These are phyloP conservation scores for Drosophila subquinaria DNA, from an alignment of 2,888 invertebrate species.

Conservation along the genomic window DNA sequence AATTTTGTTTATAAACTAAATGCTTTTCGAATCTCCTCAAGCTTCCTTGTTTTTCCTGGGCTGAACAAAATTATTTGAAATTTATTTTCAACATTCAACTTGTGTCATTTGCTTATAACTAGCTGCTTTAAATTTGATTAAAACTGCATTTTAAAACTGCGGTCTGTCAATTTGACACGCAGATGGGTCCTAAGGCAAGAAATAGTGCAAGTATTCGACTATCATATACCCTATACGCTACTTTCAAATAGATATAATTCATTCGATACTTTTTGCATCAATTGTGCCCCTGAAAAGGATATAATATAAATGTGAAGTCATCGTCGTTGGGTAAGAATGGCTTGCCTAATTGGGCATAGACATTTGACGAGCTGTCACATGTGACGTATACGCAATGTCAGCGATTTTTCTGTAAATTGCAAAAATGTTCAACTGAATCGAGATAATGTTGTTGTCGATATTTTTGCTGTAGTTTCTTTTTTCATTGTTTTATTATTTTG, in stretches of 20 bases:
- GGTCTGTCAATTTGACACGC: slow-evolving; percentile 2
- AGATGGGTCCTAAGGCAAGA: not conserved
- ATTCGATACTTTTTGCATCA: not conserved
- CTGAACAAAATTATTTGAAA: not conserved
- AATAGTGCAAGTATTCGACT: not conserved
- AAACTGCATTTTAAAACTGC: slow-evolving; percentile 16
- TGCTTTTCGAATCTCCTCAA: not conserved
- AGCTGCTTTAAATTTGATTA: slow-evolving; percentile 14
- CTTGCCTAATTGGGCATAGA: slow-evolving; percentile 52
- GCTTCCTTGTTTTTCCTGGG: not conserved
- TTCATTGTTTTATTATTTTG: slow-evolving; percentile 7
- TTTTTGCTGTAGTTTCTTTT: slow-evolving; percentile 13
- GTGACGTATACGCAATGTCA: slow-evolving; percentile 58
- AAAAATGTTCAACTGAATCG: slow-evolving; percentile 44
- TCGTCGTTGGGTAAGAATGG: slow-evolving; percentile 5
- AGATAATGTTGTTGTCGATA: slow-evolving; percentile 10
- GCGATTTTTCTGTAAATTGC: slow-evolving; percentile 50
- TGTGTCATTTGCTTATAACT: slow-evolving; percentile 6
- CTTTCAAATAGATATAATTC: not conserved
- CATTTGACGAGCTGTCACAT: slow-evolving; percentile 34
- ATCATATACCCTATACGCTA: not conserved
- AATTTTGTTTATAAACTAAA: not conserved
- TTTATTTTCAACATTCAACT: not conserved
- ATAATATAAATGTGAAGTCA: not conserved
- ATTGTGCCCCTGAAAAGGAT: not conserved